phyloP scores from a whole-genome alignment of 2,113 vertebrate species.

The Protobothrops flavoviridis region DNA sequence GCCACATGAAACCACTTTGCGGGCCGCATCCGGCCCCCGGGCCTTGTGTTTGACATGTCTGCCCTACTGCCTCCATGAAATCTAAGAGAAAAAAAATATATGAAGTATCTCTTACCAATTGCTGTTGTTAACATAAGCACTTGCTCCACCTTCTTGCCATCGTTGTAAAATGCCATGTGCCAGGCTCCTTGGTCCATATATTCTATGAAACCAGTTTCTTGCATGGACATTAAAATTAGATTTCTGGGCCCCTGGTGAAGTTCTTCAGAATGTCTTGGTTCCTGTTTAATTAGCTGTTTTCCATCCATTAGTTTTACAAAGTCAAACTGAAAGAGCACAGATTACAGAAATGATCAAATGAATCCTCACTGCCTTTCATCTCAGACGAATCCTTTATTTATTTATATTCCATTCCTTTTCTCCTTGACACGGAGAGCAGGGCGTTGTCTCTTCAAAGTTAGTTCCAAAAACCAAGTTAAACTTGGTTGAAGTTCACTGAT shows the following conservation, averaged over 20 bases:
- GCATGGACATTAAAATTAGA: constrained; percentile 86
- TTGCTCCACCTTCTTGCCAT: constrained; percentile 92
- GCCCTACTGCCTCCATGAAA: background rate
- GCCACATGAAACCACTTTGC: too few species aligned
- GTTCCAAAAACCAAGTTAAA: background rate
- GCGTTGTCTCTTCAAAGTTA: background rate
- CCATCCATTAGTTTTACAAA: constrained; percentile 97
- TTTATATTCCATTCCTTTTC: background rate
- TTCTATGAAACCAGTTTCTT: constrained; percentile 95
- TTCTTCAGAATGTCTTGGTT: constrained; percentile 79
- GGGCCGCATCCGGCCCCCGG: too few species aligned
- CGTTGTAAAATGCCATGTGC: constrained; percentile 96
- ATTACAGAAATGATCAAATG: constrained; percentile 36
- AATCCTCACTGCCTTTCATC: constrained; percentile 2
- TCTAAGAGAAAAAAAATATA: background rate
- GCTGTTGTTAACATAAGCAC: constrained; percentile 89
- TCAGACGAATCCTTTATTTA: background rate
- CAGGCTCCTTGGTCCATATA: constrained; percentile 97
- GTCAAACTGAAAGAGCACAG: constrained; percentile 84
- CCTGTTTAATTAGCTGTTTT: constrained; percentile 89
- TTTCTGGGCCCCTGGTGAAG: constrained; percentile 80
- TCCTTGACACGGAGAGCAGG: background rate
- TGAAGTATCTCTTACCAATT: constrained; percentile 79
- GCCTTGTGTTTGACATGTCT: too few species aligned
- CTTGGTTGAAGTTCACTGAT: background rate